These are phyloP conservation scores for Orthosia incerta DNA, from an alignment of 2,888 invertebrate species.

Conservation along the genomic window DNA sequence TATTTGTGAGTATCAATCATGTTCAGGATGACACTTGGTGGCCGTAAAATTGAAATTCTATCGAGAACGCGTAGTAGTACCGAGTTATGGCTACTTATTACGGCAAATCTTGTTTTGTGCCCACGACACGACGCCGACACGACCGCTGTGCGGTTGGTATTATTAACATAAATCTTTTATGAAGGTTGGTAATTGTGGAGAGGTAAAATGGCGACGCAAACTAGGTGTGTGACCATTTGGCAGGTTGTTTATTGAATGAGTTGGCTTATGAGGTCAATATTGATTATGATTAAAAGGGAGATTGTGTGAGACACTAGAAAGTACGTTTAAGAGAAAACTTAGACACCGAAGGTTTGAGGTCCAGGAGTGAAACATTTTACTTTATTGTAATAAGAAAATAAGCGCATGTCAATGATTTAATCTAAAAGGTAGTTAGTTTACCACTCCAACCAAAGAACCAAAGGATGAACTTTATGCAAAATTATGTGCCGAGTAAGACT, in stretches of 20 bases:
- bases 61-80: conserved; percentile 73
- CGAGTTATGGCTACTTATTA: conserved; percentile 80
- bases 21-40: conserved; percentile 68
- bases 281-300: conserved; percentile 1
- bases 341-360: not conserved
- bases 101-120: conserved; percentile 56
- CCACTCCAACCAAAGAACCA: too few relatives aligned
- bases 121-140: conserved; percentile 65
- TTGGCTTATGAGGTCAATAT: not conserved
- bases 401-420: too few relatives aligned
- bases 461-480: too few relatives aligned
- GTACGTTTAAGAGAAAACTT: not conserved
- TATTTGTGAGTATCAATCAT: conserved; percentile 82
- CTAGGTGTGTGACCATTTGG: conserved; percentile 18
- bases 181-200: conserved; percentile 46
- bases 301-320: not conserved
- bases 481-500: too few relatives aligned
- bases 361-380: not conserved
- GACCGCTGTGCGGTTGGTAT: conserved; percentile 53
- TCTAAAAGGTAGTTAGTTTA: too few relatives aligned
- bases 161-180: conserved; percentile 66
- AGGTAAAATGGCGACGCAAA: conserved; percentile 21
- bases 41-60: conserved; percentile 82
- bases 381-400: not conserved
- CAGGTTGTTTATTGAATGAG: conserved; percentile 34